Evolutionary conservation across 2,888 invertebrate genomes (phyloP), one percentile per base, ranked within the genome.

Genomic region (Rhimphoctona megacephalus): DNA sequence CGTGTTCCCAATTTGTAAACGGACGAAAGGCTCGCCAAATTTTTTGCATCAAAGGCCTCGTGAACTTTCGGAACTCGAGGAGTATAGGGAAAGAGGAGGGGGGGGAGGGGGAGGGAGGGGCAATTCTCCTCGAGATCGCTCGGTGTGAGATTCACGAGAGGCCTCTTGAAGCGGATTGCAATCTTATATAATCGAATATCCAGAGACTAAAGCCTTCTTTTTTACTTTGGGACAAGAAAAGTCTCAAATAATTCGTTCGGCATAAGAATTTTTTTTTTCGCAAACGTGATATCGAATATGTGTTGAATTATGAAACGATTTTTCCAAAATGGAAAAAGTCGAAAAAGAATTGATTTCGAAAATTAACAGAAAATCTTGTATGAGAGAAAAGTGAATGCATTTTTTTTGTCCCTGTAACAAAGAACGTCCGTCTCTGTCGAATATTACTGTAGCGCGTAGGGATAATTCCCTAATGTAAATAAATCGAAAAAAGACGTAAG

Each of bases 171-270:
- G 87, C 88, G 81, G 87, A 86, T 86, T 89, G 89, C 88, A 89
- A 88, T 88, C 86, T 87, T 85, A 85, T 81, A 83, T 84, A 87
- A 83, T 87, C 82, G 86, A 85, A 69, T 88, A 88, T 78, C 49
- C 43, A 66, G 66, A 66, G 77, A 67, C 66, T n/a, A 33, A 36
- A 36, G 36, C 30, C 7, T 49, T 46, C 36, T 49, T 76, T 54
- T 25, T 77, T 52, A 52, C 66, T 77, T 22, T 19, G 36, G 36
- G 52, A 77, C 19, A 64, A 46, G 30, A 76, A 57, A 76, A 25
- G 43, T 25, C 61, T 25, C 9, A 17, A 17, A 57, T 5, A 57
- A n/a, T 30, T 57, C 19, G 6, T n/a, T 74, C 36, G 39, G 57
- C 25, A 14, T 11, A 22, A 4, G 17, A 30, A 61, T 5, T 61